A percentile compares a stretch with the other conserved stretches of the same genome.
These are phyloP conservation scores for Sylvicola fuscatus DNA, from an alignment of 2,888 invertebrate species.

Conservation along the genomic window DNA sequence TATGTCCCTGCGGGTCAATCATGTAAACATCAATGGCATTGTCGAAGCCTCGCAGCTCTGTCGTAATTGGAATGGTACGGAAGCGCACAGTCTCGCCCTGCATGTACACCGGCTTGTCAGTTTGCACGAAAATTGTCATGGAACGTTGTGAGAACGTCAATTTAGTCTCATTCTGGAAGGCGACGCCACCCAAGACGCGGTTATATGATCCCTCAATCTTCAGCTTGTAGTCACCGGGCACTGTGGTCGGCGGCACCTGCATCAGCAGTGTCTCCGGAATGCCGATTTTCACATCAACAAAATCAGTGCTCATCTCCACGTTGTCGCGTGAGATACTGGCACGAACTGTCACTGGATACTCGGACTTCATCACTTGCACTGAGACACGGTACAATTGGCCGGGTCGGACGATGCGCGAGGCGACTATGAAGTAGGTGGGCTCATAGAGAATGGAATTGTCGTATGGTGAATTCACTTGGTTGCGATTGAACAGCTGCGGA, in stretches of 20 bases:
- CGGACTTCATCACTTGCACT: constrained; percentile 61
- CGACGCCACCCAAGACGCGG: constrained; percentile 55
- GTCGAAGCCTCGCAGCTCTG: constrained; percentile 76
- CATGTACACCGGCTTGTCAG: constrained; percentile 88
- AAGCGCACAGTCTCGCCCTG: constrained; percentile 81
- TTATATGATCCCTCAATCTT: constrained; percentile 57
- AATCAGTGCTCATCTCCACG: constrained; percentile 70
- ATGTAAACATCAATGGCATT: constrained; percentile 84
- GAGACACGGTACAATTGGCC: constrained; percentile 78
- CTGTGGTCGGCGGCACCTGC: constrained; percentile 70
- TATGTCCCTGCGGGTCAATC: constrained; percentile 69
- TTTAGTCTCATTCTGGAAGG: constrained; percentile 74
- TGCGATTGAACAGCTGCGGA: constrained; percentile 4
- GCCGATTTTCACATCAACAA: constrained; percentile 61
- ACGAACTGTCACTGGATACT: constrained; percentile 61
- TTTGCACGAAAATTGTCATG: constrained; percentile 88
- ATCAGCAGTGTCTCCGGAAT: constrained; percentile 80
- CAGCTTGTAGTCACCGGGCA: constrained; percentile 63
- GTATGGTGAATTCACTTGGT: constrained; percentile 12
- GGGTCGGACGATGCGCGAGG: constrained; percentile 77
- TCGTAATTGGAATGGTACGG: constrained; percentile 80
- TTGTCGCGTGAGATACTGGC: constrained; percentile 80
- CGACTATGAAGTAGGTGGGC: constrained; percentile 71
- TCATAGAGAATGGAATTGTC: constrained; percentile 5
- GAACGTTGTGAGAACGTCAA: constrained; percentile 73